Evolutionary conservation across 2,888 invertebrate species (phyloP), one percentile per base, ranked within the genome.

Genomic region (Hetaerina titia): DNA sequence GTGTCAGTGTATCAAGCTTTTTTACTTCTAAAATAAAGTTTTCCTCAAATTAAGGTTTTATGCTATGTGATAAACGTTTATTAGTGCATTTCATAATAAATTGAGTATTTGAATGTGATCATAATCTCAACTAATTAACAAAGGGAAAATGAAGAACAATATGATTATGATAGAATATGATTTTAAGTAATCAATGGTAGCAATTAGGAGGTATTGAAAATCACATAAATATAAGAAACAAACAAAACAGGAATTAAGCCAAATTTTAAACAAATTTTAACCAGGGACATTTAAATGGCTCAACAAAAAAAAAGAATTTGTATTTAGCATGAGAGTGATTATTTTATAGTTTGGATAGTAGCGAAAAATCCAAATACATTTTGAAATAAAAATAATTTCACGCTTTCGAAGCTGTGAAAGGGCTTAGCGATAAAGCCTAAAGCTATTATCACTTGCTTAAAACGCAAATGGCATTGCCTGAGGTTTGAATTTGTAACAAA

Each of bases 401-500:
- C 81, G 81, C 81, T 81, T 69, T 81, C 19, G 31, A 81, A 81
- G 81, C 81, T 81, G 81, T 81, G 81, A 81, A 81, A 81, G 25
- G 25, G 81, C 13, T 81, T 81, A 81, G 81, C 81, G 31, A 22
- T 81, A 81, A 81, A 25, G 81, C 81, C 31, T 25, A 31, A 81
- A 81, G 81, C 81, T 81, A 81, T 81, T 81, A 81, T 81, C 81
- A 81, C 81, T 81, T 9, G 81, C 81, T 81, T 81, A 13, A 81
- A 31, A 81, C 31, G 81, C 31, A 81, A 31, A 81, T 74, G 19
- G 25, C 81, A 22, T 31, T 4, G 81, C 81, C 8, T 81, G 31
- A 81, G 22, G 81, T 13, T 31, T 13, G 31, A 81, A 81, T 25
- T 81, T 15, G 25, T 81, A 81, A 81, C 15, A 81, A 81, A 81